These are phyloP conservation scores for Macrosteles quadrilineatus DNA, from an alignment of 1,140 invertebrate genomes.

Conservation along the genomic window DNA sequence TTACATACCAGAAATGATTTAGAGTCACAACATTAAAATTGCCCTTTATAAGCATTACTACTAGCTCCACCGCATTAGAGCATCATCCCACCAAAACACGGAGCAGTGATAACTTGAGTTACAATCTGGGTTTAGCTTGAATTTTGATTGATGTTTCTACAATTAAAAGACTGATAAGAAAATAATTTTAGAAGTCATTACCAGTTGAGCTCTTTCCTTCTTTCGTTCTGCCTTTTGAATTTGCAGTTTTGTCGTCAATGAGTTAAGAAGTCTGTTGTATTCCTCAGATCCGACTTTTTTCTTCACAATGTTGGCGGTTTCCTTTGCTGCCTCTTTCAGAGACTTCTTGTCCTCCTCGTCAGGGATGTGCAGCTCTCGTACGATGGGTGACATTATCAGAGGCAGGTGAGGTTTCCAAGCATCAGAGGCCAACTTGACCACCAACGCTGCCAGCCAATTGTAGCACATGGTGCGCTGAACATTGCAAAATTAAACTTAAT, in stretches of 20 bases:
- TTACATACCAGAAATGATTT: too few relatives aligned
- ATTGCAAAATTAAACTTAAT: too few relatives aligned
- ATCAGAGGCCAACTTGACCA: constrained; percentile 58
- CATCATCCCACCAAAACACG: too few relatives aligned
- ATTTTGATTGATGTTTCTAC: too few relatives aligned
- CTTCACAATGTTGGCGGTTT: constrained; percentile 66
- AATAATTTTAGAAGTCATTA: too few relatives aligned
- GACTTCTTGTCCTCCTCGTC: constrained; percentile 40
- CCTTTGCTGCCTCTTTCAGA: constrained; percentile 61
- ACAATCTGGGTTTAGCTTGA: too few relatives aligned
- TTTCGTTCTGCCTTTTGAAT: constrained; percentile 67
- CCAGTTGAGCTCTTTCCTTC: constrained; percentile 58
- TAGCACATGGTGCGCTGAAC: constrained; percentile 65
- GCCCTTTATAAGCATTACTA: too few relatives aligned
- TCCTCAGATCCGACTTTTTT: constrained; percentile 63
- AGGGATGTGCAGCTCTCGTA: constrained; percentile 63
- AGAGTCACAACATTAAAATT: too few relatives aligned
- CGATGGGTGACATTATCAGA: constrained; percentile 64
- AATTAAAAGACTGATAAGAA: too few relatives aligned
- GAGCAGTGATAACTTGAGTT: too few relatives aligned
- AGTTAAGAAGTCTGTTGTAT: constrained; percentile 61
- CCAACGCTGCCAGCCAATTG: constrained; percentile 70
- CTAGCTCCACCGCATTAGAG: too few relatives aligned
- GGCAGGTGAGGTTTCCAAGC: constrained; percentile 56
- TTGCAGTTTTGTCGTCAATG: constrained; percentile 60